Base-by-base conservation (phyloP, 92 coral and sea anemone genomes). In the Diadumene lineata region DNA sequence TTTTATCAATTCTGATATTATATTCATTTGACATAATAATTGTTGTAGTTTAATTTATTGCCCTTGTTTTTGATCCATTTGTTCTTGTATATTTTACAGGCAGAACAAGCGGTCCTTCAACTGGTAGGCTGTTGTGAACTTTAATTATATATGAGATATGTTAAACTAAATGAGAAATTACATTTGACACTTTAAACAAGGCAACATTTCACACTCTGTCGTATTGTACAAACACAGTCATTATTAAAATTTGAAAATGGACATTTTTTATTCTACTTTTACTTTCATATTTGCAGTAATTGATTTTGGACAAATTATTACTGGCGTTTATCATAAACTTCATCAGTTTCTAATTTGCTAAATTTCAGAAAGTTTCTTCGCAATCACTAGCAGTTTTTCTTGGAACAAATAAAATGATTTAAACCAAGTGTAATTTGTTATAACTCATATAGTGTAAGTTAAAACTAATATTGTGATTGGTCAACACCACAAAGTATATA, bases 41-140 rank as follows among this genome's bases (percentile, higher is more conserved):
- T 18, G n/a, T 11, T 16, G 77, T 25, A 33, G 50, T 56, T 28
- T 16, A 22, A 11, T 21, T 9, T 62, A 60, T 60, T 34, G 34
- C 1, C 9, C n/a, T n/a, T 1, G 7, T 72, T 72, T 23, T 83
- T 16, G 4, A 16, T 66, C 22, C 51, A 17, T 33, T 58, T 1
- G 2, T 60, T 32, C 28, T 50, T 0, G 56, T 10, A 18, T 9
- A 16, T 50, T 64, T 50, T 2, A 79, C 69, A 86, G 91, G 92
- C 96, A 2, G 96, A 90, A 38, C 84, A 87, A 51, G 96, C 96
- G 9, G 79, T 87, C 55, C 74, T 90, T 22, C 89, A 90, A 33
- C 66, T 90, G 92, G 96, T 90, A 60, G 68, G 96, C 75, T 7
- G 0, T 4, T 4, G 7, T 38, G 7, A 38, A 38, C 48, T 6